A percentile compares a stretch with the other conserved stretches of the same genome.
Evolutionary conservation across 2,113 vertebrate species (phyloP).

Genomic region (Sander lucioperca): DNA sequence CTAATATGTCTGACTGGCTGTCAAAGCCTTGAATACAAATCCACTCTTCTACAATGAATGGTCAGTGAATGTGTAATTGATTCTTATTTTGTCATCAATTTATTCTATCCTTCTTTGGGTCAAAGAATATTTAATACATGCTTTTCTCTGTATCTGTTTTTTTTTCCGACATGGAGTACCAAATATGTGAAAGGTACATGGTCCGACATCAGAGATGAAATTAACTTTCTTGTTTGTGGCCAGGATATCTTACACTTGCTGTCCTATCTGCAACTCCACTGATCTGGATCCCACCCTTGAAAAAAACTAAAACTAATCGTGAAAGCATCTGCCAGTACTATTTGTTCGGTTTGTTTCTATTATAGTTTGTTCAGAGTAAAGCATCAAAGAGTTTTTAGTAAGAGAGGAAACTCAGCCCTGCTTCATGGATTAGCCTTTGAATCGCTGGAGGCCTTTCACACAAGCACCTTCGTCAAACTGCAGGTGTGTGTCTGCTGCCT

Average conservation of each 20-base stretch:
- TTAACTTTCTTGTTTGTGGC: background rate
- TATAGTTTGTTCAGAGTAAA: background rate
- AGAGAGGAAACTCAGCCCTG: constrained; percentile 4
- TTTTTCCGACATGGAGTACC: background rate
- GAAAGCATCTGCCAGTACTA: background rate
- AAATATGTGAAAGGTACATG: background rate
- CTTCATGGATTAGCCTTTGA: constrained; percentile 32
- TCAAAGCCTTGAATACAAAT: constrained; percentile 49
- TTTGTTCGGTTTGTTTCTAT: constrained; percentile 14
- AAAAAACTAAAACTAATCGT: background rate
- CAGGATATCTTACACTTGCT: background rate
- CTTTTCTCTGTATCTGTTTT: background rate
- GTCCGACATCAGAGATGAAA: background rate
- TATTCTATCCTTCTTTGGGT: background rate
- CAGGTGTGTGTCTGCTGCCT: constrained; percentile 18
- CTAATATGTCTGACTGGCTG: constrained; percentile 31
- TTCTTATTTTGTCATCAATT: background rate
- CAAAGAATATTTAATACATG: background rate
- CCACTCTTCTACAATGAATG: constrained; percentile 7
- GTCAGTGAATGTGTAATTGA: constrained; percentile 9
- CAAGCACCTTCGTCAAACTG: constrained; percentile 28
- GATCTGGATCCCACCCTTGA: background rate
- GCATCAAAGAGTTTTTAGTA: constrained; percentile 11
- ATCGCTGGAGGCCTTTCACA: constrained; percentile 27
- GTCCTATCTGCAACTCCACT: background rate